Evolutionary conservation across 2,888 invertebrate genomes (phyloP).

Genomic region (Machimus atricapillus): DNA sequence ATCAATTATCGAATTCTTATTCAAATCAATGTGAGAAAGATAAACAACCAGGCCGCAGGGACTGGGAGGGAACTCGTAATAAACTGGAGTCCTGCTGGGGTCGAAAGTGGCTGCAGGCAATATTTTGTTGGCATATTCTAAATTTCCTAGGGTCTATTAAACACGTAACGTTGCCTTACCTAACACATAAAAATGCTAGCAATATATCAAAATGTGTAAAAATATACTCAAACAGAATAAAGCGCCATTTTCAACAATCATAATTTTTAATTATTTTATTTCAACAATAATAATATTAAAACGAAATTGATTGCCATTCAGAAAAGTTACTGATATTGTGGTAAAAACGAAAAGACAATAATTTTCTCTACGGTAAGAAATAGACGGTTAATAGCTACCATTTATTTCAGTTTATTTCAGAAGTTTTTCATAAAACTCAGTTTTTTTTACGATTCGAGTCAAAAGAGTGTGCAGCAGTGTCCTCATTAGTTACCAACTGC

Average conservation of each 20-base stretch:
- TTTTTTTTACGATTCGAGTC: background rate
- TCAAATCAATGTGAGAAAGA: slow-evolving; percentile 43
- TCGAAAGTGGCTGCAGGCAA: background rate
- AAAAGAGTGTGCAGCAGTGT: no score
- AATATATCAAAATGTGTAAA: no score
- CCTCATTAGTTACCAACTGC: background rate
- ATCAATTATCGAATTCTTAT: slow-evolving; percentile 44
- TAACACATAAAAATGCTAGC: no score
- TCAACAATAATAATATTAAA: no score
- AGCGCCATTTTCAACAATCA: no score
- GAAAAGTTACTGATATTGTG: no score
- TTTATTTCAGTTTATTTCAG: background rate
- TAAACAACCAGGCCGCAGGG: slow-evolving; percentile 24
- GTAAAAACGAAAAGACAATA: no score
- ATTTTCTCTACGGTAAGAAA: no score
- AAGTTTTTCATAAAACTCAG: background rate
- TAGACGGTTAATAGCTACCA: no score
- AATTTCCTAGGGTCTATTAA: background rate
- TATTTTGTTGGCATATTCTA: background rate
- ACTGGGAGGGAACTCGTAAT: background rate
- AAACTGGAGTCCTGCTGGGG: background rate
- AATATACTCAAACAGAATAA: no score
- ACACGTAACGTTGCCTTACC: no score
- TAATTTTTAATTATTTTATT: no score
- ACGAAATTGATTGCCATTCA: background rate